phyloP scores from a whole-genome alignment of 2,113 vertebrate species.

The Panurus biarmicus region DNA sequence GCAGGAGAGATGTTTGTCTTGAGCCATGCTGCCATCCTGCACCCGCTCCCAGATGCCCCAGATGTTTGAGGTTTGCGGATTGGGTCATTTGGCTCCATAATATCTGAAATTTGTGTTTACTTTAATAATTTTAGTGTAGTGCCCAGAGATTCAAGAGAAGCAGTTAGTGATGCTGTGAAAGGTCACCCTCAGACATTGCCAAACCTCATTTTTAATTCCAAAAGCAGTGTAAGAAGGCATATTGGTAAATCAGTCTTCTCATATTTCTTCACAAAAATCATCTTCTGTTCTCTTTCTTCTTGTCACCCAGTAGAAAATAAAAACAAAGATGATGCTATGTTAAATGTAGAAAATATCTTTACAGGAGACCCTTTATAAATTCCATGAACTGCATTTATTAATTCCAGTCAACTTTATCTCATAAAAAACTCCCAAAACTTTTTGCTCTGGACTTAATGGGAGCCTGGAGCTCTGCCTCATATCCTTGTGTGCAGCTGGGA shows the following conservation, averaged over 20 bases:
- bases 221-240: background rate
- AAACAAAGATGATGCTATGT: background rate
- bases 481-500: background rate
- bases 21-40: background rate
- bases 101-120: background rate
- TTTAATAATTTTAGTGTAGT: background rate
- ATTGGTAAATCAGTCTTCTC: background rate
- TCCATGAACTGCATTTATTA: background rate
- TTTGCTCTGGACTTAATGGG: background rate
- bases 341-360: background rate
- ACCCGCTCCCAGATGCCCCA: background rate
- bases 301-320: background rate
- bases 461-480: background rate
- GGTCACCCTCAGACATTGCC: background rate
- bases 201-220: background rate
- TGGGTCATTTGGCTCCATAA: background rate
- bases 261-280: background rate
- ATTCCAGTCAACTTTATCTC: background rate
- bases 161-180: background rate
- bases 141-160: background rate
- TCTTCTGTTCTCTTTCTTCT: background rate
- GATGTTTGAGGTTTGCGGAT: background rate
- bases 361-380: background rate
- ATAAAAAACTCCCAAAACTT: background rate
- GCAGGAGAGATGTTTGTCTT: background rate